Evolutionary conservation across 2,797 vertebrate genomes (phyloP).

Genomic region (Phylloscopus collybita): DNA sequence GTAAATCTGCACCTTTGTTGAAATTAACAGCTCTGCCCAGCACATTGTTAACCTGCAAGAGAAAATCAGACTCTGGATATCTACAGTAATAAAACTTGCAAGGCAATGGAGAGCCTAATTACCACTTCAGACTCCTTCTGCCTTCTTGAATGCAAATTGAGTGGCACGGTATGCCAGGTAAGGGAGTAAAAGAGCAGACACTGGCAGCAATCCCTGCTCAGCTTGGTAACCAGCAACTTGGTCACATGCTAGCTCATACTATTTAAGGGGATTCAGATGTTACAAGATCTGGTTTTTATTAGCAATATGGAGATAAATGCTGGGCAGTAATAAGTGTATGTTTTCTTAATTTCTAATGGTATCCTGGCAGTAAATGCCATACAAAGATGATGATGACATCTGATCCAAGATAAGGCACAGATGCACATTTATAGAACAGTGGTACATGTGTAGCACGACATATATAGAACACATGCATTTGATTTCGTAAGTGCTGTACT

Average conservation of each 20-base stretch:
- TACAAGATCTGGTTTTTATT: not conserved
- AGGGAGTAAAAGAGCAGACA: not conserved
- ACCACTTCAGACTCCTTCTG: conserved; percentile 29
- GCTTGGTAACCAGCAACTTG: not conserved
- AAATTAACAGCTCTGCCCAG: not conserved
- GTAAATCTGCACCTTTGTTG: conserved; percentile 20
- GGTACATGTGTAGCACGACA: conserved; percentile 14
- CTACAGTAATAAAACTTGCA: conserved; percentile 29
- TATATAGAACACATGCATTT: conserved; percentile 33
- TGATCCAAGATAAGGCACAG: conserved; percentile 42
- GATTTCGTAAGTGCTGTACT: not conserved
- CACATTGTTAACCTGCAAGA: not conserved
- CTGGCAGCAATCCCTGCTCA: not conserved
- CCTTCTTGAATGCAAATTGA: conserved; percentile 7
- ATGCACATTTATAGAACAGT: conserved; percentile 32
- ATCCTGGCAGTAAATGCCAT: conserved; percentile 33
- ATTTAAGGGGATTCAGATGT: conserved; percentile 15
- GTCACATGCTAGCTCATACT: not conserved
- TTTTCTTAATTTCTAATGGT: conserved; percentile 46
- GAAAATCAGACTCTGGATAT: not conserved
- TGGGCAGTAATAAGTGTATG: not conserved
- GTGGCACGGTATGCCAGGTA: not conserved
- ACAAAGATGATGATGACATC: conserved; percentile 31
- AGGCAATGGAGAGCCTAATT: conserved; percentile 13
- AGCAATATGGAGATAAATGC: conserved; percentile 2